Conservation (phyloP, 2,113 vertebrate species). For the Rallus limicola region DNA sequence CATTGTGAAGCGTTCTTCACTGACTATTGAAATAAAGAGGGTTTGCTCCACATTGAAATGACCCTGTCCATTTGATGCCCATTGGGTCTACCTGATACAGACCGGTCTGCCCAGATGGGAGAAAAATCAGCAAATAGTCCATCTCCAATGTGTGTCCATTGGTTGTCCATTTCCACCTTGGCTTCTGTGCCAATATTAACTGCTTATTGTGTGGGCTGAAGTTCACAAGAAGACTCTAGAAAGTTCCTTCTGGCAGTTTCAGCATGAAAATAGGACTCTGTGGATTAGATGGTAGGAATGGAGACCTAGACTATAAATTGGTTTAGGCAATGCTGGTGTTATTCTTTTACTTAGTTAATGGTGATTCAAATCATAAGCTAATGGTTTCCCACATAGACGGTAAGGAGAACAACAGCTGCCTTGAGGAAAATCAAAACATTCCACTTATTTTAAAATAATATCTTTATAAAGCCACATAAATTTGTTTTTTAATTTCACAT, state of each 20-base stretch:
- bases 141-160: accelerated
- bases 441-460: not conserved
- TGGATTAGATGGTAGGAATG: not conserved
- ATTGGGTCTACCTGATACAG: not conserved
- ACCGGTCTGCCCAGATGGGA: accelerated
- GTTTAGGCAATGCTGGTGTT: not conserved
- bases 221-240: not conserved
- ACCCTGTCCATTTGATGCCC: not conserved
- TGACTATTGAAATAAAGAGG: not conserved
- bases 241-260: not conserved
- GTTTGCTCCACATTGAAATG: not conserved
- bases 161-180: not conserved
- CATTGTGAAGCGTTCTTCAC: not conserved
- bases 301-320: not conserved
- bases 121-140: not conserved
- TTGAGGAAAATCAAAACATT: not conserved
- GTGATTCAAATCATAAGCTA: not conserved
- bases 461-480: not conserved
- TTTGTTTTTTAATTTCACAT: not conserved
- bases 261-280: not conserved
- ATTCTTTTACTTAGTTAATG: not conserved
- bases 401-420: not conserved
- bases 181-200: not conserved
- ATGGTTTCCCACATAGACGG: not conserved
- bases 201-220: not conserved